phyloP scores from a whole-genome alignment of 2,797 vertebrate species.

The Phoeniculus purpureus region DNA sequence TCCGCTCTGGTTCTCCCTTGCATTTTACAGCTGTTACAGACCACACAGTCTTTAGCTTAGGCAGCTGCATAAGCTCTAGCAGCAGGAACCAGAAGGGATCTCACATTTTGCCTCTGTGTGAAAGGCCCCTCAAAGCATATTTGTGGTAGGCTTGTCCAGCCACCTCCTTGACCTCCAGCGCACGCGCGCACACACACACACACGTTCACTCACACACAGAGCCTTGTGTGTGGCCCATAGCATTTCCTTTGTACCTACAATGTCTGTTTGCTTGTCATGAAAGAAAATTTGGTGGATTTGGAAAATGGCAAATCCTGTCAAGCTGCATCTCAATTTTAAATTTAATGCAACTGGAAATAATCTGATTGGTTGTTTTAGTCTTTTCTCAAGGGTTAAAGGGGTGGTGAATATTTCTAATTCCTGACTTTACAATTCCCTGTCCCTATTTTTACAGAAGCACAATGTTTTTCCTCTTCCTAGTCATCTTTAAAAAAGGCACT shows the following conservation, averaged over 20 bases:
- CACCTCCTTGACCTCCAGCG: not conserved
- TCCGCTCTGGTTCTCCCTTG: not conserved
- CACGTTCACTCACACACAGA: too few species aligned
- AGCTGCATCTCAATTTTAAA: not conserved
- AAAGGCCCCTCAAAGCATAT: not conserved
- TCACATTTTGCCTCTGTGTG: not conserved
- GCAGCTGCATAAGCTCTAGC: not conserved
- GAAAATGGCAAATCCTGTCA: not conserved
- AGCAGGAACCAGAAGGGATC: not conserved
- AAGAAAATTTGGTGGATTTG: not conserved
- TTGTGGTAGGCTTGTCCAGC: not conserved
- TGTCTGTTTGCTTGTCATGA: not conserved
- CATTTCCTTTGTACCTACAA: not conserved
- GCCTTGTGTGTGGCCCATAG: too few species aligned
- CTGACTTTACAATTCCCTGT: not conserved
- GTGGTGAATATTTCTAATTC: not conserved
- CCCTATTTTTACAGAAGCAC: not conserved
- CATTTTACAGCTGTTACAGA: not conserved
- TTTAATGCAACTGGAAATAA: not conserved
- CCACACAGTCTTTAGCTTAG: fast-evolving
- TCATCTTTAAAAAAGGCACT: not conserved
- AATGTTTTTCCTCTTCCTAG: not conserved
- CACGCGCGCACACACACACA: too few species aligned
- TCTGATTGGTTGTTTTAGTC: not conserved
- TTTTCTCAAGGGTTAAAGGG: not conserved